Evolutionary conservation across 2,888 invertebrate species (phyloP).

Genomic region (Elysia crispata): DNA sequence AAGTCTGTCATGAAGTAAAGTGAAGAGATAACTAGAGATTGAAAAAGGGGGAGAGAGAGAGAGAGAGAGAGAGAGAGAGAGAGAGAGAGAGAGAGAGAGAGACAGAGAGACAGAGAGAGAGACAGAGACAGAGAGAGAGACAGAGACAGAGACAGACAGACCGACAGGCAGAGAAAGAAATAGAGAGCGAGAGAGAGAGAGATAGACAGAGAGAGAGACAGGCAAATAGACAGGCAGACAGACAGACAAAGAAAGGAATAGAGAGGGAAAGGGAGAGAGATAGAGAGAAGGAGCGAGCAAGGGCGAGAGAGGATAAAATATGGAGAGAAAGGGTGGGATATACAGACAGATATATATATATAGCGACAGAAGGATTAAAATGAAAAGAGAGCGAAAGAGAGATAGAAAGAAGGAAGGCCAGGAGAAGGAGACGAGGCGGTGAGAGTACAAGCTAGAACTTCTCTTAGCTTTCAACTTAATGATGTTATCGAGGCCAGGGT

Average conservation of each 20-base stretch:
- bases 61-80: slow-evolving; percentile 20
- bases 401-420: slow-evolving; percentile 18
- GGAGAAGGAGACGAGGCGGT: slow-evolving; percentile 7
- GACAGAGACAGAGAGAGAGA: slow-evolving; percentile 33
- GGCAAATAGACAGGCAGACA: slow-evolving; percentile 24
- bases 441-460: not conserved
- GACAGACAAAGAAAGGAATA: slow-evolving; percentile 9
- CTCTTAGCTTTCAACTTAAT: no score
- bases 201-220: slow-evolving; percentile 13
- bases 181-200: slow-evolving; percentile 27
- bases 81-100: slow-evolving; percentile 35
- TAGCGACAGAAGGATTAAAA: no score
- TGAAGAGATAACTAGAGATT: no score
- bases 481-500: no score
- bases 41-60: slow-evolving; percentile 23
- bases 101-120: slow-evolving; percentile 16
- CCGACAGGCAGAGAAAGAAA: slow-evolving; percentile 3
- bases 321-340: not conserved
- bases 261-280: slow-evolving; percentile 30
- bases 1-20: no score
- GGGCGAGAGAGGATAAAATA: not conserved
- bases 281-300: not conserved
- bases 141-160: not conserved
- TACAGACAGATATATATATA: not conserved
- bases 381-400: slow-evolving; percentile 25